phyloP scores from a whole-genome alignment of 2,888 invertebrate species.

The Polietes domitor region DNA sequence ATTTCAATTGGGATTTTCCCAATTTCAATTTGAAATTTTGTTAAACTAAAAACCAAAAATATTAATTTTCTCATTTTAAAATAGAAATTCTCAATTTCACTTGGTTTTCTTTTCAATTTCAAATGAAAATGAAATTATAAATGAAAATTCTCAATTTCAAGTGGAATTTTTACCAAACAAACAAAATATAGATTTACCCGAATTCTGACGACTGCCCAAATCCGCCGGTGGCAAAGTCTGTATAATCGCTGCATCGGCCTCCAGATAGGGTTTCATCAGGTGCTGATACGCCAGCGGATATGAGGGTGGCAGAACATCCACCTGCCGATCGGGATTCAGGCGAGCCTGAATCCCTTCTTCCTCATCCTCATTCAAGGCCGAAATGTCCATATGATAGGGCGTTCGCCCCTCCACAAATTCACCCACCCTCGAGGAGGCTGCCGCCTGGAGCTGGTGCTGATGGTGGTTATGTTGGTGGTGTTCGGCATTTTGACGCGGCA shows the following conservation, averaged over 20 bases:
- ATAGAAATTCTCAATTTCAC: too few species aligned
- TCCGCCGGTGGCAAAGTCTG: constrained; percentile 76
- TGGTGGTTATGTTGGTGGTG: too few species aligned
- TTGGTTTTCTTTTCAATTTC: too few species aligned
- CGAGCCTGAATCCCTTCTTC: constrained; percentile 74
- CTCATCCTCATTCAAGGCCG: constrained; percentile 73
- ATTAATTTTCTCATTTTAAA: too few species aligned
- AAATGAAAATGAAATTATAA: too few species aligned
- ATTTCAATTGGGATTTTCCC: too few species aligned
- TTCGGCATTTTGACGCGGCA: constrained; percentile 40
- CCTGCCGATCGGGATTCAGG: constrained; percentile 76
- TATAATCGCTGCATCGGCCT: constrained; percentile 77
- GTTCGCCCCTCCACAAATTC: constrained; percentile 86
- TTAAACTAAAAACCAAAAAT: too few species aligned
- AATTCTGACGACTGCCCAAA: constrained; percentile 43
- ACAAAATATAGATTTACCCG: constrained; percentile 39
- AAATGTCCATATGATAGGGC: constrained; percentile 87
- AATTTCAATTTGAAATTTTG: too few species aligned
- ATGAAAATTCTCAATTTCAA: too few species aligned
- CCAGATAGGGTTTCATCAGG: constrained; percentile 77
- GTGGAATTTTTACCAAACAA: too few species aligned
- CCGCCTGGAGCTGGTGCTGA: constrained; percentile 44
- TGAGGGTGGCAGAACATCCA: constrained; percentile 79
- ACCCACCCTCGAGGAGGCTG: constrained; percentile 63
- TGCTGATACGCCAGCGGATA: constrained; percentile 76